Evolutionary conservation across 2,797 vertebrate genomes (phyloP), one percentile per base, ranked within the genome.

Genomic region (Oreochromis grahami): DNA sequence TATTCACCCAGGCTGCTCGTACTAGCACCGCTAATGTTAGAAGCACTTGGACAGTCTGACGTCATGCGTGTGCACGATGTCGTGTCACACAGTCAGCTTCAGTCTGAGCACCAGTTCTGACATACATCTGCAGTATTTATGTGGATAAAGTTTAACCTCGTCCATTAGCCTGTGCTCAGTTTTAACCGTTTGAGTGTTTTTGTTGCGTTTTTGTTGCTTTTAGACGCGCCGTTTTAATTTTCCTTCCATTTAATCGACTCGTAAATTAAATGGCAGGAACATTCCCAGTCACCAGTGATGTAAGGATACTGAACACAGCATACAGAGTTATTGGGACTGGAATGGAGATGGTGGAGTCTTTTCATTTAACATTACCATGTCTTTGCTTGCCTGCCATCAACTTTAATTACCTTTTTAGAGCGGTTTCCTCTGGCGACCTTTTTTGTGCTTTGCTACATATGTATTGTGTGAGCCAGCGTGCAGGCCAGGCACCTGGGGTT

Each of bases 141-240:
- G 38, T 0, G 14, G 63, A 1, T 15, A 24, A 15, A 15, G 41
- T 29, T 4, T 3, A 70, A 70, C 21, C 65, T 26, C 8, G 14
- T 45, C 38, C 14, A 12, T 26, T 24, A 10, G 19, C 11, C 7
- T 26, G 6, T 0, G 14, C 65, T 17, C 24, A 3, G 5, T 45
- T 70, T 26, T 3, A 29, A 72, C 24, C 9, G 15, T 29, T 48
- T 72, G 9, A 12, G 32, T n/a, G 17, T 29, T 45, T 70, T 45
- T 70, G 65, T 0, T 60, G 58, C 4, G 17, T 29, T 45, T 70
- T 45, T 70, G 65, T 0, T 60, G 58, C 4, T 60, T 68, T 65
- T 21, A 0, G 11, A 41, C 0, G 4, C 0, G 0, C 41, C 0
- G 6, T 63, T 65, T 65, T 36, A 60, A 60, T 41, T 65, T 38